Evolutionary conservation across 2,797 vertebrate genomes (phyloP).

Genomic region (Microhierax caerulescens): DNA sequence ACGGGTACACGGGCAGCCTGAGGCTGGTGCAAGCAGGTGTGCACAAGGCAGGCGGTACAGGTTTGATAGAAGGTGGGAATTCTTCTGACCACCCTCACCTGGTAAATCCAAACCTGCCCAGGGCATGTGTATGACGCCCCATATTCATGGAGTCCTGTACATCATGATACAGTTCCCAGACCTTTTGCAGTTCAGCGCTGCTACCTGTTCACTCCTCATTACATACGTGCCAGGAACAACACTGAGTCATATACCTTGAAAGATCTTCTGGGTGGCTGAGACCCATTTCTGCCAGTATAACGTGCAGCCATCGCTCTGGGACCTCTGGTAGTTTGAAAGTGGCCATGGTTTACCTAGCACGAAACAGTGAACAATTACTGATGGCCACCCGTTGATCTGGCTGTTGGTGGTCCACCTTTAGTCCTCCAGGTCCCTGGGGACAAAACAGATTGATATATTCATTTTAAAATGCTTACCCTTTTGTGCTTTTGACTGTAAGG

Average conservation of each 20-base stretch:
- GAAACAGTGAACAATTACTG: neutral
- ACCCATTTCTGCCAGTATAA: neutral
- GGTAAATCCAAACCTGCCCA: neutral
- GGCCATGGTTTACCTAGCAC: neutral
- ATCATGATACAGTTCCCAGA: neutral
- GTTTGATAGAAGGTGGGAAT: neutral
- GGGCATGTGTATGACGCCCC: rapidly evolving
- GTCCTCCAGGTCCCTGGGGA: neutral
- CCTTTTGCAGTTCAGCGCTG: neutral
- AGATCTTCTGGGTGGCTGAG: neutral
- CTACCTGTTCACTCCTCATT: neutral
- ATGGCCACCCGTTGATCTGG: neutral
- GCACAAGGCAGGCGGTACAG: neutral
- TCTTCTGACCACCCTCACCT: neutral
- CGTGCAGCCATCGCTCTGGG: neutral
- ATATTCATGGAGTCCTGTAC: neutral
- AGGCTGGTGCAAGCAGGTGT: rapidly evolving
- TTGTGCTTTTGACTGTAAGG: neutral
- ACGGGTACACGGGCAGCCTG: neutral
- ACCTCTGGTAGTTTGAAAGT: neutral
- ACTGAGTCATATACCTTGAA: neutral
- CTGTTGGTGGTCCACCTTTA: neutral
- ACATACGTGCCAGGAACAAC: rapidly evolving
- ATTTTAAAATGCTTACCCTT: neutral
- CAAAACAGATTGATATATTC: rapidly evolving